Percentiles rank a stretch among this genome's conserved stretches.
These are phyloP conservation scores for Tanypteryx hageni DNA, from an alignment of 2,888 invertebrate species.

Conservation along the genomic window DNA sequence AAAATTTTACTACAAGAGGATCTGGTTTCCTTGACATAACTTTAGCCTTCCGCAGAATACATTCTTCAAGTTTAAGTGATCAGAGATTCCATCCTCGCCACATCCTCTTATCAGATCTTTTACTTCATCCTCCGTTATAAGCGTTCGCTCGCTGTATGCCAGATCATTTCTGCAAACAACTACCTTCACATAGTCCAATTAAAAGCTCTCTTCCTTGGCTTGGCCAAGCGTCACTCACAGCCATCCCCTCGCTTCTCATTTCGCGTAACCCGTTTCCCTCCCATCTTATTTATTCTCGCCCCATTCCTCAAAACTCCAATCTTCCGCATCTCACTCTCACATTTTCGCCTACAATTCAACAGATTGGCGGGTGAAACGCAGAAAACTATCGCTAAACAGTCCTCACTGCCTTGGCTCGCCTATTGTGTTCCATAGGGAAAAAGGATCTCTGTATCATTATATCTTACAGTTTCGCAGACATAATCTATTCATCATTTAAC, in stretches of 20 bases:
- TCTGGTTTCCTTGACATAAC: no score
- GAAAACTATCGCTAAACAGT: no score
- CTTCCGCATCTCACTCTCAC: no score
- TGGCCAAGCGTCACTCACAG: not conserved
- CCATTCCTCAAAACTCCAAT: not conserved
- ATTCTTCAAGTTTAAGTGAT: not conserved
- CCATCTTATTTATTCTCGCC: not conserved
- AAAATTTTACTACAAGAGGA: no score
- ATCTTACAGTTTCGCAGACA: no score
- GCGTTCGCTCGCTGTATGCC: not conserved
- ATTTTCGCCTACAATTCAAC: no score
- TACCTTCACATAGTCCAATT: not conserved
- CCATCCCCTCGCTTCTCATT: not conserved
- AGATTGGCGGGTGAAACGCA: no score
- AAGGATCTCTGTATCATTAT: no score
- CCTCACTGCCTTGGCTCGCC: no score
- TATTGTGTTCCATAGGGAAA: no score
- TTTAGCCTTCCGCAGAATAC: no score
- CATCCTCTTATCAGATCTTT: constrained; percentile 1
- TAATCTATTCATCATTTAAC: no score
- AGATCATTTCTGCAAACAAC: not conserved
- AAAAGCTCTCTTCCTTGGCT: not conserved
- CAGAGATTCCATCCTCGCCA: not conserved
- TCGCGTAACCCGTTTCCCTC: not conserved
- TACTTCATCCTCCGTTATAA: constrained; percentile 12